Base-by-base conservation (phyloP, 1,140 invertebrate species). In the Cydia amplana region DNA sequence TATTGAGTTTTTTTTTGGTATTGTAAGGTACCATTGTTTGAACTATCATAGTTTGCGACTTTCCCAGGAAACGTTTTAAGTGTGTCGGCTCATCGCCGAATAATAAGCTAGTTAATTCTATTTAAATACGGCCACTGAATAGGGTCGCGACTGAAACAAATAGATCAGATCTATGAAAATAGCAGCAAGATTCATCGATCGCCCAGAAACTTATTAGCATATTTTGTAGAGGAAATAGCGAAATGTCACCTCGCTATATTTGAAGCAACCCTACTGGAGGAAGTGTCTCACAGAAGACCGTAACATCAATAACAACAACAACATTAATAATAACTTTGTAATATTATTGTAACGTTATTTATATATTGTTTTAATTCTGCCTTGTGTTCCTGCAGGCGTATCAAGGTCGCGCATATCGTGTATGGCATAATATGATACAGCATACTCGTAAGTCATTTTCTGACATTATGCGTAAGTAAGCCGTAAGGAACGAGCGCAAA, bases 111-210 rank as follows among this genome's bases (percentile, higher is more conserved):
- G 20, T 60, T 23, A 23, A 23, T 60, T 60, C 7, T 60, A 23
- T 60, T 60, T 23, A 23, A 60, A 60, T 23, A 23, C 51, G n/a
- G 51, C 16, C 51, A 55, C 51, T n/a, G 55, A 60, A 60, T 23
- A 60, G 10, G 55, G 55, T 60, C 55, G 6, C 55, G 55, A 60
- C 20, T 12, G 55, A 20, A 60, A 23, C 18, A 23, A 60, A 23
- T 60, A 23, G 55, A 60, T 23, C 55, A 60, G 55, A 60, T 20
- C 18, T 60, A 7, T 60, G 55, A 60, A 60, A 60, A 60, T 60
- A 60, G 55, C 10, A 20, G 55, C 7, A 7, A 23, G 20, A 55
- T 60, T 10, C n/a, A 60, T 23, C 20, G 55, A 60, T 60, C 51
- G 51, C 51, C 18, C 4, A 23, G 55, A 60, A 60, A 18, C 20